These are phyloP conservation scores for Drosophila melanica DNA, from an alignment of 1,140 invertebrate species.

Conservation along the genomic window DNA sequence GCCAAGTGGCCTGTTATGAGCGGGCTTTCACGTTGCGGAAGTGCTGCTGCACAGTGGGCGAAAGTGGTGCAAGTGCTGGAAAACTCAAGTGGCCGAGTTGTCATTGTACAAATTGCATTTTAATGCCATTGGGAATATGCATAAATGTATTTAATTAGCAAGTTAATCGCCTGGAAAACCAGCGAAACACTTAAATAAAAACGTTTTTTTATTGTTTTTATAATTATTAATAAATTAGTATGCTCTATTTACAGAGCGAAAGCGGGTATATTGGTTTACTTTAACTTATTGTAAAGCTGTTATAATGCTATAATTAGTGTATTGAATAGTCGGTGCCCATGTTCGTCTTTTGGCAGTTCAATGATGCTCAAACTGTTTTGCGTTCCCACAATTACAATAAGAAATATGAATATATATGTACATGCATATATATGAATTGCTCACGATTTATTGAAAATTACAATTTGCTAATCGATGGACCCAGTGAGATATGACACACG, in stretches of 20 bases:
- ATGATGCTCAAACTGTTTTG: not conserved
- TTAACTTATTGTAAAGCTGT: too few species aligned
- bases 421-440: conserved; percentile 20
- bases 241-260: not conserved
- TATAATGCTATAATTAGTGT: too few species aligned
- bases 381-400: conserved; percentile 47
- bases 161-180: conserved; percentile 3
- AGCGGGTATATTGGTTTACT: not conserved
- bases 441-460: conserved; percentile 47
- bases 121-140: conserved; percentile 14
- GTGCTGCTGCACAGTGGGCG: conserved; percentile 6
- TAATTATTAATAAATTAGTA: conserved; percentile 1
- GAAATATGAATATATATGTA: conserved; percentile 1
- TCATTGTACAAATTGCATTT: conserved; percentile 35
- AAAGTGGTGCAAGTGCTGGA: conserved; percentile 15
- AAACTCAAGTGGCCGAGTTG: conserved; percentile 16
- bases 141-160: conserved; percentile 18
- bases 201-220: not conserved
- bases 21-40: conserved; percentile 36
- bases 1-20: conserved; percentile 14
- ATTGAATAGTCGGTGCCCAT: too few species aligned
- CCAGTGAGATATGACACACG: conserved; percentile 48
- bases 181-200: not conserved
- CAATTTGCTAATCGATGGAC: conserved; percentile 47
- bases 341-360: not conserved